Percentiles rank a stretch among this genome's conserved stretches.
Evolutionary conservation across 2,113 vertebrate genomes (phyloP).

Genomic region (Pao palembangensis): DNA sequence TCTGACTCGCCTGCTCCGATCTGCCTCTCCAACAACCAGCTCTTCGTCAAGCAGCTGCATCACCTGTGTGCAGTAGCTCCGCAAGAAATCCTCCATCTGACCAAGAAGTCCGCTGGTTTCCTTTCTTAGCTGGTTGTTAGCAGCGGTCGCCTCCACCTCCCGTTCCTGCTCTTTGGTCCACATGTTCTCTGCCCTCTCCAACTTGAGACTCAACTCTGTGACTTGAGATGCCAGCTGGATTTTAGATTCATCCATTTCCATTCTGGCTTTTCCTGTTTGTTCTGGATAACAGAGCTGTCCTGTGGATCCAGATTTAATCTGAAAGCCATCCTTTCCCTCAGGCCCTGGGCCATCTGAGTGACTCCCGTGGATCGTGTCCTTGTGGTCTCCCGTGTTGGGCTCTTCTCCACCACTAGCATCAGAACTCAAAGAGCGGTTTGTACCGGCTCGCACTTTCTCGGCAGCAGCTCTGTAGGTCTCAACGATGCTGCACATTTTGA

Average conservation of each 20-base stretch:
- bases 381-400: not conserved
- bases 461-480: conserved; percentile 41
- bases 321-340: conserved; percentile 1
- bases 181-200: conserved; percentile 54
- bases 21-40: conserved; percentile 55
- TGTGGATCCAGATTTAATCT: conserved; percentile 1
- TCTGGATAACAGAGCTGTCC: not conserved
- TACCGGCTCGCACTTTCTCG: not conserved
- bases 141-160: conserved; percentile 37
- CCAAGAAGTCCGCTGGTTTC: conserved; percentile 38
- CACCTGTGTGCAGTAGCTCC: conserved; percentile 44
- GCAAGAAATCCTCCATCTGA: conserved; percentile 48
- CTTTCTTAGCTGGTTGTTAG: conserved; percentile 54
- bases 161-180: conserved; percentile 47
- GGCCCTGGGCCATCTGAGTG: not conserved
- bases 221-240: conserved; percentile 55
- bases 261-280: conserved; percentile 4
- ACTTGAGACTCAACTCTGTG: conserved; percentile 54
- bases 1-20: conserved; percentile 25
- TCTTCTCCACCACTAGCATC: not conserved
- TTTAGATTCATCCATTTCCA: conserved; percentile 44
- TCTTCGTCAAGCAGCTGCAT: conserved; percentile 58
- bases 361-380: not conserved
- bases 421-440: not conserved
- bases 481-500: conserved; percentile 64